phyloP scores from a whole-genome alignment of 1,140 invertebrate genomes.

The Drosophila pectinifera region DNA sequence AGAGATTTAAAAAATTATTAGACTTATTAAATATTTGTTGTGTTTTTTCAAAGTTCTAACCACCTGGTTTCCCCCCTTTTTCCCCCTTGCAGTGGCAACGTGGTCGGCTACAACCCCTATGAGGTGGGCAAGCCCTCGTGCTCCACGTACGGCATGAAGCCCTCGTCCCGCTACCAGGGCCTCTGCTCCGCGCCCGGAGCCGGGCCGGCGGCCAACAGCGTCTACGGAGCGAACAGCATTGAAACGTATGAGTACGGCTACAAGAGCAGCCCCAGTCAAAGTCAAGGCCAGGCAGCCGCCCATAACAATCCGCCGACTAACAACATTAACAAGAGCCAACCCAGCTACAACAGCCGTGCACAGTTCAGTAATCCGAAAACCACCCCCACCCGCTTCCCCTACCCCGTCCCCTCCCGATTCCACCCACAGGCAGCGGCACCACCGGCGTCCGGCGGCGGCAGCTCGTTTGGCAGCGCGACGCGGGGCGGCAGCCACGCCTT shows the following conservation, averaged over 20 bases:
- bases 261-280: constrained; percentile 56
- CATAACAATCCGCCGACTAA: constrained; percentile 71
- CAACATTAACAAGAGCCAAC: constrained; percentile 76
- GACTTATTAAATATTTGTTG: background rate
- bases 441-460: constrained; percentile 53
- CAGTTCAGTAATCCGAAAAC: constrained; percentile 61
- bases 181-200: constrained; percentile 86
- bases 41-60: background rate
- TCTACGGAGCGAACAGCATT: constrained; percentile 73
- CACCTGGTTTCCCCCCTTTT: background rate
- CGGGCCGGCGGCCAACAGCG: constrained; percentile 48
- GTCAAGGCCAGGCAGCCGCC: constrained; percentile 15
- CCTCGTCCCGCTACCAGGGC: constrained; percentile 90
- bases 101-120: constrained; percentile 91
- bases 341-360: constrained; percentile 36
- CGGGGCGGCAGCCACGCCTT: constrained; percentile 67
- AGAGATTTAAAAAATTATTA: background rate
- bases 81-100: constrained; percentile 88
- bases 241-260: constrained; percentile 83
- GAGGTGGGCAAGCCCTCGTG: constrained; percentile 90
- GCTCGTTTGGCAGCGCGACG: constrained; percentile 59
- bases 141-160: constrained; percentile 88
- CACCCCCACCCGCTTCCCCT: constrained; percentile 39
- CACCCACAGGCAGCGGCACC: constrained; percentile 70
- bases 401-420: constrained; percentile 46